Evolutionary conservation across 2,888 invertebrate genomes (phyloP).

Genomic region (Trachelus troglodyta): DNA sequence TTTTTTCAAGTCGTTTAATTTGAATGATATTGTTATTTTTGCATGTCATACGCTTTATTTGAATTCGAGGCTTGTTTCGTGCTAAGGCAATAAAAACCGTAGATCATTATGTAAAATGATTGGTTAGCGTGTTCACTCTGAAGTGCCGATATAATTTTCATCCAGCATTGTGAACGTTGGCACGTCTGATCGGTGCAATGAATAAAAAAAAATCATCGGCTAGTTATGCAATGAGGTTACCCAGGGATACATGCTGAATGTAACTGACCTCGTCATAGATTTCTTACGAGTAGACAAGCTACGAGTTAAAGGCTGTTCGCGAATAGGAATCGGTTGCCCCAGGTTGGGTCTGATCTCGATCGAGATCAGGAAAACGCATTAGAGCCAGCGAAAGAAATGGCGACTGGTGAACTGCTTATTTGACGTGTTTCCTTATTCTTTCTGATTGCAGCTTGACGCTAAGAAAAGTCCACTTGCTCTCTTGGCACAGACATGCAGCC

Average conservation of each 20-base stretch:
- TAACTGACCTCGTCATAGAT: not conserved
- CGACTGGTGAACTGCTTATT: not conserved
- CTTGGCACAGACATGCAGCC: conserved; percentile 96
- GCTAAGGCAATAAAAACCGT: not conserved
- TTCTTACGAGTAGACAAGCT: not conserved
- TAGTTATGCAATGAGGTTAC: not conserved
- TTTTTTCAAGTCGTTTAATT: not conserved
- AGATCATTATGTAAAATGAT: not conserved
- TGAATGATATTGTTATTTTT: not conserved
- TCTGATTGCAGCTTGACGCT: conserved; percentile 90
- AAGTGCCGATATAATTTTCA: not conserved
- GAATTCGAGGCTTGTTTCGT: not conserved
- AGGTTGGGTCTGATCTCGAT: conserved; percentile 15
- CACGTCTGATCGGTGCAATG: not conserved
- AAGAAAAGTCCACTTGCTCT: conserved; percentile 97
- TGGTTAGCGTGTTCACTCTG: not conserved
- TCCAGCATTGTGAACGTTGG: not conserved
- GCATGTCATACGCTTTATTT: not conserved
- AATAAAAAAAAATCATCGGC: not conserved
- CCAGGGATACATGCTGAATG: not conserved
- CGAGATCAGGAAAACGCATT: conserved; percentile 7
- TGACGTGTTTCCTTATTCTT: conserved; percentile 45
- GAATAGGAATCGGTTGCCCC: conserved; percentile 22
- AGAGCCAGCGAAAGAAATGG: not conserved
- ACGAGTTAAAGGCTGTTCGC: not conserved